Evolutionary conservation across 2,113 vertebrate species (phyloP), one percentile per base, ranked within the genome.

Genomic region (Perognathus longimembris): DNA sequence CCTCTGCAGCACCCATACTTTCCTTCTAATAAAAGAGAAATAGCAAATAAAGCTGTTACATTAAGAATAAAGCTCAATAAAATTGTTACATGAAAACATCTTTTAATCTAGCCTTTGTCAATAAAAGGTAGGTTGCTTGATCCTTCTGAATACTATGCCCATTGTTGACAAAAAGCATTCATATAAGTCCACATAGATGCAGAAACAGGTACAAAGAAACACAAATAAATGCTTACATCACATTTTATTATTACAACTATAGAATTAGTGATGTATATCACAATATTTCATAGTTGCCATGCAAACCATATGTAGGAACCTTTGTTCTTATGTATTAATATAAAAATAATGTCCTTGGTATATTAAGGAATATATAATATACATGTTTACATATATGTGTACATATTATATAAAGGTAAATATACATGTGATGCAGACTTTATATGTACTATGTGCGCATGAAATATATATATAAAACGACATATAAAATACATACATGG

Each of bases 31-130:
- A 92, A 70, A 70, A 67, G 50, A 64, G 50, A 50, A 9, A 81
- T 59, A 79, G 70, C 85, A 63, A 45, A 50, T 18, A 76, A 70
- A 66, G 3, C 59, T 76, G 11, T 17, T 87, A 45, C 22, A 69
- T 85, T 69, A 63, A 71, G 79, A 73, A 81, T 70, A 70, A 45
- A 82, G 4, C 71, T 54, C 50, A 54, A 69, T 57, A 74, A 50
- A 36, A 5, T 15, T 74, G n/a, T 92, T 75, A 45, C 34, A 89
- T 86, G 42, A 69, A 6, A 75, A 84, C 30, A 42, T 45, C 50
- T 54, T 38, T 38, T n/a, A 61, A 74, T 83, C 18, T n/a, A 64
- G 69, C 18, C 20, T 75, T 95, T 88, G 40, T 91, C 67, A 83
- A 38, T 40, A 77, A 79, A 93, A 85, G 17, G 54, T 0, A 70